phyloP scores from a whole-genome alignment of 2,113 vertebrate species.

The Actenoides hombroni region DNA sequence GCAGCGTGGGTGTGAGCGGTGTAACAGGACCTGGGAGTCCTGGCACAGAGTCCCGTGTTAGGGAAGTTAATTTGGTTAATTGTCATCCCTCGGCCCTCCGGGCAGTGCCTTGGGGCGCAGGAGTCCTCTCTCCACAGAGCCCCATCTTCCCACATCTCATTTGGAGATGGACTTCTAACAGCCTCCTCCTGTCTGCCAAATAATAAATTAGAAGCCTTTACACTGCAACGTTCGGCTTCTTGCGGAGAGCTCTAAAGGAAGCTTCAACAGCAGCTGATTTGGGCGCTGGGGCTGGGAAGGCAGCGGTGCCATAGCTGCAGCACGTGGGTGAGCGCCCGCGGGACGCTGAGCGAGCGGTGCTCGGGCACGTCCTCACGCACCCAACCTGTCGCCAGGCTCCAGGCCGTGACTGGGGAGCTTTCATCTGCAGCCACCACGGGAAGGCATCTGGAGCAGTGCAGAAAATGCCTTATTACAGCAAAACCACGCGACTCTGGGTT shows the following conservation, averaged over 20 bases:
- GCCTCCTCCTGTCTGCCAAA: neutral
- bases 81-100: neutral
- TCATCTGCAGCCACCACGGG: too few relatives aligned
- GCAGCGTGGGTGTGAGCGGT: neutral
- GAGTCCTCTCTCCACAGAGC: neutral
- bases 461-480: neutral
- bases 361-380: neutral
- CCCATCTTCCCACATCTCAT: neutral
- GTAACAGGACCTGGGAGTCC: neutral
- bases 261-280: neutral
- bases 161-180: neutral
- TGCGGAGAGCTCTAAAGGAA: neutral
- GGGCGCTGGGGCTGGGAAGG: neutral
- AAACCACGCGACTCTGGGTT: accelerated
- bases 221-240: neutral
- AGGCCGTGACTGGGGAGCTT: neutral
- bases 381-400: neutral
- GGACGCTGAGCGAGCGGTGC: accelerated
- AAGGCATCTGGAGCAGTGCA: neutral
- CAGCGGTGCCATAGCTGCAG: neutral
- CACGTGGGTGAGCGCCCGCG: neutral
- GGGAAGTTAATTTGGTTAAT: neutral
- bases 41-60: neutral
- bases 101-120: neutral
- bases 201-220: neutral